Evolutionary conservation across 2,888 invertebrate genomes (phyloP).

Genomic region (Teleiodes luculella): DNA sequence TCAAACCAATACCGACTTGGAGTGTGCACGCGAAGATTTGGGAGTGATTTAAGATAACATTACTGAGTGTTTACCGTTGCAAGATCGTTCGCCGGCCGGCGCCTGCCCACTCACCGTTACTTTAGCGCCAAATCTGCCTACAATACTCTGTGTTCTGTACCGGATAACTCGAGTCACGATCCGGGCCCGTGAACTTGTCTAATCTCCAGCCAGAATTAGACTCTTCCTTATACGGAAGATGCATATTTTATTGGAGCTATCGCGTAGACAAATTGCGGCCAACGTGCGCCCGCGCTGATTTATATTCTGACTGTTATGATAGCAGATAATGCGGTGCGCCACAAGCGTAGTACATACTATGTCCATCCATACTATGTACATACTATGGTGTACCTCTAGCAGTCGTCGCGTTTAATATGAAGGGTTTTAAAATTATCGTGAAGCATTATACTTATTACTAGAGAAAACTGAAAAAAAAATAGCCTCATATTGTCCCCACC

Average conservation of each 20-base stretch:
- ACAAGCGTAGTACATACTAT: conserved; percentile 1
- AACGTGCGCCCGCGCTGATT: conserved; percentile 31
- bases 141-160: conserved; percentile 68
- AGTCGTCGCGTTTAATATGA: too few relatives aligned
- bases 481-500: too few relatives aligned
- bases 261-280: conserved; percentile 40
- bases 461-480: too few relatives aligned
- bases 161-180: conserved; percentile 70
- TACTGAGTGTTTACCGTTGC: conserved; percentile 60
- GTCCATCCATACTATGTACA: too few relatives aligned
- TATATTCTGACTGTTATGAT: conserved; percentile 30
- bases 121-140: conserved; percentile 74
- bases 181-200: conserved; percentile 48
- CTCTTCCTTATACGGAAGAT: conserved; percentile 61
- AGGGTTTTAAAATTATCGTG: too few relatives aligned
- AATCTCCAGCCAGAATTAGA: conserved; percentile 64
- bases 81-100: conserved; percentile 53
- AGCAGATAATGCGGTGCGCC: conserved; percentile 14
- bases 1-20: conserved; percentile 15
- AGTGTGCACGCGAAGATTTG: conserved; percentile 46
- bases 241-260: conserved; percentile 51
- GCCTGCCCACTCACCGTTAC: conserved; percentile 50
- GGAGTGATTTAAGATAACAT: conserved; percentile 60
- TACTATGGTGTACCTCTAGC: background rate
- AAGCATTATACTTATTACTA: too few relatives aligned